phyloP scores from a whole-genome alignment of 2,888 invertebrate species.

The Sicus ferrugineus region DNA sequence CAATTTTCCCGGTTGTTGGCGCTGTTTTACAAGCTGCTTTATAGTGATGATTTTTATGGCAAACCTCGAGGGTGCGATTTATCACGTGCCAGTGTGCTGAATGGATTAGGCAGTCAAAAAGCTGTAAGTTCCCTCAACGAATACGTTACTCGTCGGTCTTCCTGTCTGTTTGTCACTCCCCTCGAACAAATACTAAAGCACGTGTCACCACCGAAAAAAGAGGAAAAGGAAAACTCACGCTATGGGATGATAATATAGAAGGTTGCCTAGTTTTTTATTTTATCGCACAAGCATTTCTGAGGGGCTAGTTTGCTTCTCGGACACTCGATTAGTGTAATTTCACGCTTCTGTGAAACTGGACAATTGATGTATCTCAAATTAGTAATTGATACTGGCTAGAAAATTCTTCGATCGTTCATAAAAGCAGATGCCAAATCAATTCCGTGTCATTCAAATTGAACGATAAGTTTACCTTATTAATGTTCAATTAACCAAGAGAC shows the following conservation, averaged over 20 bases:
- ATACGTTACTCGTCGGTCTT: slow-evolving; percentile 9
- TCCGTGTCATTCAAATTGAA: slow-evolving; percentile 39
- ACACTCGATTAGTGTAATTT: slow-evolving; percentile 58
- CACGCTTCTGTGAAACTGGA: slow-evolving; percentile 52
- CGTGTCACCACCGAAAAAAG: slow-evolving; percentile 43
- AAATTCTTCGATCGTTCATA: slow-evolving; percentile 2
- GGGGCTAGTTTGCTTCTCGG: neutral
- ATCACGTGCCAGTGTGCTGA: slow-evolving; percentile 55
- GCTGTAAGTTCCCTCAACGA: slow-evolving; percentile 48
- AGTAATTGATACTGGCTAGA: slow-evolving; percentile 16
- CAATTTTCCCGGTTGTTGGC: neutral
- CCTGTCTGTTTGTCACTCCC: neutral
- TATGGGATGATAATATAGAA: slow-evolving; percentile 33
- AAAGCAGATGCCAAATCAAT: slow-evolving; percentile 48
- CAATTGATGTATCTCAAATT: slow-evolving; percentile 20
- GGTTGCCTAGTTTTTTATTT: neutral
- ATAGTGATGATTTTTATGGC: slow-evolving; percentile 53
- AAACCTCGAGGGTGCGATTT: slow-evolving; percentile 63
- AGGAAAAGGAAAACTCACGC: neutral
- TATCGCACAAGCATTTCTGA: slow-evolving; percentile 6
- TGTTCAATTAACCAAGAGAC: slow-evolving; percentile 5
- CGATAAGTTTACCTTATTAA: slow-evolving; percentile 27
- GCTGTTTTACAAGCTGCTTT: neutral
- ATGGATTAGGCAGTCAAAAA: slow-evolving; percentile 62
- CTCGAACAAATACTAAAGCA: slow-evolving; percentile 35